A percentile compares a stretch with the other conserved stretches of the same genome.
Evolutionary conservation across 2,113 vertebrate species (phyloP).

Genomic region (Miniopterus natalensis): DNA sequence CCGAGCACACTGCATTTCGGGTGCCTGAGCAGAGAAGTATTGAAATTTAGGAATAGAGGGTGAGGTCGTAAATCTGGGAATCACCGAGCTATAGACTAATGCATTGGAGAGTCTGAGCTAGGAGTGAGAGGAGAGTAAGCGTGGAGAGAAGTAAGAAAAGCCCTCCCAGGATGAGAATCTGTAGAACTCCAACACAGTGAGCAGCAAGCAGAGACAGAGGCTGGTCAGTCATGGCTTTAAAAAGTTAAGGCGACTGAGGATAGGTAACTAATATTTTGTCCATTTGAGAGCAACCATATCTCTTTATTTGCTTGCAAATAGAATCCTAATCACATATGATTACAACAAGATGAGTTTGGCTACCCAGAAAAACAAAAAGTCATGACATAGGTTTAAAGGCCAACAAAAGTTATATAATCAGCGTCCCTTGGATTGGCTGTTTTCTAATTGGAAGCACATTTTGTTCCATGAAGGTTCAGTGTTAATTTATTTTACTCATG

Average conservation of each 20-base stretch:
- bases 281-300: not conserved
- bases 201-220: not conserved
- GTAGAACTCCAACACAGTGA: not conserved
- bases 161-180: not conserved
- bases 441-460: not conserved
- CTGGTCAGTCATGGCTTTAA: not conserved
- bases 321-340: conserved; percentile 29
- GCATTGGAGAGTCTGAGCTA: not conserved
- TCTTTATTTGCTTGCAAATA: not conserved
- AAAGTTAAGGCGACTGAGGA: not conserved
- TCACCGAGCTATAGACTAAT: not conserved
- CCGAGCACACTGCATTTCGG: not conserved
- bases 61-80: not conserved
- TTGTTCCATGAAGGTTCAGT: not conserved
- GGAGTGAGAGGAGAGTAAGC: not conserved
- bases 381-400: conserved; percentile 44
- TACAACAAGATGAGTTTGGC: conserved; percentile 43
- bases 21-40: not conserved
- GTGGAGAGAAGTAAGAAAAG: not conserved
- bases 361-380: conserved; percentile 16
- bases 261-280: not conserved
- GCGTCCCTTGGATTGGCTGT: not conserved
- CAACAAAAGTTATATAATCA: conserved; percentile 29
- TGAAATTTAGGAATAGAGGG: not conserved
- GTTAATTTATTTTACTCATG: conserved; percentile 49